Evolutionary conservation across 2,113 vertebrate genomes (phyloP).

Genomic region (Pongo abelii): DNA sequence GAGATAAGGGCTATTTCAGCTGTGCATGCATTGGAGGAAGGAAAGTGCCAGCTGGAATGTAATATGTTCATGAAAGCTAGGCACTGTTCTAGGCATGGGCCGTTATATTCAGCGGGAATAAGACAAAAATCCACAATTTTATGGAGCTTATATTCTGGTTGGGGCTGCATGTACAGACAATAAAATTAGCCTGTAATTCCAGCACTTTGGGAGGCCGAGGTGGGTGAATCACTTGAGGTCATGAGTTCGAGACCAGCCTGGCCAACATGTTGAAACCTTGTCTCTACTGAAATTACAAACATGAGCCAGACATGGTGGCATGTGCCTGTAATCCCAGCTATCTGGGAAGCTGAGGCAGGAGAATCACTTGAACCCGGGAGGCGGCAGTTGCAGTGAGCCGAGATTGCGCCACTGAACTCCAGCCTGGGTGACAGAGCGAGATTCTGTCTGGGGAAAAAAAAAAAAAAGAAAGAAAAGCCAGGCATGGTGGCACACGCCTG

Average conservation of each 20-base stretch:
- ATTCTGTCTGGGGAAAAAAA: neutral
- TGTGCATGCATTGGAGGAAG: neutral
- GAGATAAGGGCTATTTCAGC: neutral
- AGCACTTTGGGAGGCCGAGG: too few species aligned
- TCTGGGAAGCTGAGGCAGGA: too few species aligned
- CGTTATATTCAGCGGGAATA: neutral
- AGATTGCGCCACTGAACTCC: too few species aligned
- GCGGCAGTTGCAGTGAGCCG: rapidly evolving
- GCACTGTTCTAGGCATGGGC: neutral
- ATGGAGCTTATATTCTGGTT: neutral
- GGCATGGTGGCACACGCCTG: too few species aligned
- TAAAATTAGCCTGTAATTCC: neutral
- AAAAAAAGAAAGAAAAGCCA: too few species aligned
- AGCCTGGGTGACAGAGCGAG: neutral
- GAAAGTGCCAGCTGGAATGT: neutral
- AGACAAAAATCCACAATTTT: neutral
- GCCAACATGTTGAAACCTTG: too few species aligned
- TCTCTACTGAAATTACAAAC: too few species aligned
- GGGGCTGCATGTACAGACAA: neutral
- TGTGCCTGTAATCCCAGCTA: too few species aligned
- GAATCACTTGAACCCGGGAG: neutral
- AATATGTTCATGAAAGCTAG: neutral
- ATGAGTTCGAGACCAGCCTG: too few species aligned
- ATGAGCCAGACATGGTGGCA: too few species aligned
- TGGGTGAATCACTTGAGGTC: too few species aligned